Conservation (phyloP, 2,113 vertebrate species). For the Hipposideros armiger region DNA sequence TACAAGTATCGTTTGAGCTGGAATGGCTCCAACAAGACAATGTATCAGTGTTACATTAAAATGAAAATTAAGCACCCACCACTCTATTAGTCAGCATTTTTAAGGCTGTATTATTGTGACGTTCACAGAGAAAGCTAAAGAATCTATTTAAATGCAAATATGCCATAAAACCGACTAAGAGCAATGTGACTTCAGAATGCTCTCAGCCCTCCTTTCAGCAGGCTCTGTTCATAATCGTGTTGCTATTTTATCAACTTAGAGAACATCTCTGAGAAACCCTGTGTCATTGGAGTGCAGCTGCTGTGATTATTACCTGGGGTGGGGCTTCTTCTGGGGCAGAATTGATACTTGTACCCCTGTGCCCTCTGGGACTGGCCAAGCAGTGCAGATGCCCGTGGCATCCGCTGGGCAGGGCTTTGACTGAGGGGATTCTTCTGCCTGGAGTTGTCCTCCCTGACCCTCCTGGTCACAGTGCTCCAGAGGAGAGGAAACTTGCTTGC, state of each 20-base stretch:
- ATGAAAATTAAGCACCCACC: constrained; percentile 56
- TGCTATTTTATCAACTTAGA: neutral
- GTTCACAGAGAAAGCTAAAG: constrained; percentile 74
- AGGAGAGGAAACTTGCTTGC: neutral
- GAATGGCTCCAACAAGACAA: constrained; percentile 9
- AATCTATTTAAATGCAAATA: constrained; percentile 83
- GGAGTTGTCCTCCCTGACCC: rapidly evolving
- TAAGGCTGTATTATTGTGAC: constrained; percentile 63
- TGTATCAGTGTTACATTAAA: constrained; percentile 56
- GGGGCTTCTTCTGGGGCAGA: neutral
- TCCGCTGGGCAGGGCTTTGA: neutral
- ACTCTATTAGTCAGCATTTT: constrained; percentile 68
- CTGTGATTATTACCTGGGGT: neutral
- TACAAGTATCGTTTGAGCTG: constrained; percentile 31
- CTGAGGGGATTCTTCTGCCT: neutral
- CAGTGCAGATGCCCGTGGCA: neutral
- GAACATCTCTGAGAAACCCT: neutral
- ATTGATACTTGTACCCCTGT: too few relatives aligned
- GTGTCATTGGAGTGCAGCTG: neutral
- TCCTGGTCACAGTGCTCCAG: neutral
- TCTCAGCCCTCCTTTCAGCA: constrained; percentile 2
- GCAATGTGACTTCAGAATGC: constrained; percentile 54
- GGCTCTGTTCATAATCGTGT: neutral
- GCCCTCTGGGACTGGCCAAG: neutral
- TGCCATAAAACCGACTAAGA: constrained; percentile 65